These are phyloP conservation scores for Platichthys stellatus DNA, from an alignment of 2,113 vertebrate species.

Conservation along the genomic window DNA sequence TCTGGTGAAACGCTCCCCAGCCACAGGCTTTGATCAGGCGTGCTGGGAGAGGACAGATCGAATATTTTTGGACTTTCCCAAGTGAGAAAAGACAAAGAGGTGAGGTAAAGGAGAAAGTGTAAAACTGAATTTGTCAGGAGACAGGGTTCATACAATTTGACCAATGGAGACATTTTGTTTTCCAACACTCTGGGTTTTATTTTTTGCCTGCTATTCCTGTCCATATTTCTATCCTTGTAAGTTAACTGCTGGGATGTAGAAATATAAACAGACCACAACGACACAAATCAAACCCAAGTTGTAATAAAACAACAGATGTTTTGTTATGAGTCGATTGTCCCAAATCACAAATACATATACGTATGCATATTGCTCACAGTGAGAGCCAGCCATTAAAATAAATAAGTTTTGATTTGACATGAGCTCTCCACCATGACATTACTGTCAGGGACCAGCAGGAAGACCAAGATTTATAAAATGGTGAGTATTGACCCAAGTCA, in stretches of 20 bases:
- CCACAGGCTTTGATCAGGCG: conserved; percentile 54
- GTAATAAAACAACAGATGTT: not conserved
- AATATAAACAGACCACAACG: too few species aligned
- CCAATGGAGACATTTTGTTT: not conserved
- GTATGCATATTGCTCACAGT: too few species aligned
- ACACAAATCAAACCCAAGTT: not conserved
- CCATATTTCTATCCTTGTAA: not conserved
- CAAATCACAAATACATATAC: not conserved
- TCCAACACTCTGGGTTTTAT: not conserved
- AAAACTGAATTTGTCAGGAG: not conserved
- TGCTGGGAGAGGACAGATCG: conserved; percentile 38
- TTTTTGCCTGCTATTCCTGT: not conserved
- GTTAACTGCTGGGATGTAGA: not conserved
- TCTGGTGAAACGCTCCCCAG: conserved; percentile 40
- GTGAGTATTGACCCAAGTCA: too few species aligned
- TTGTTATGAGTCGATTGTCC: not conserved
- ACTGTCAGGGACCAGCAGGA: too few species aligned
- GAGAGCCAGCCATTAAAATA: too few species aligned
- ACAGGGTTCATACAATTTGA: not conserved
- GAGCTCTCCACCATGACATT: too few species aligned
- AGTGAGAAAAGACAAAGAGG: conserved; percentile 30
- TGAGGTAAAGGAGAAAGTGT: not conserved
- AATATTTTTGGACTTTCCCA: conserved; percentile 38
- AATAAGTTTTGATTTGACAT: too few species aligned
- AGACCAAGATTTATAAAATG: too few species aligned